Percentiles rank a stretch among this genome's conserved stretches.
Evolutionary conservation across 1,140 invertebrate species (phyloP).

Genomic region (Hirudo medicinalis): DNA sequence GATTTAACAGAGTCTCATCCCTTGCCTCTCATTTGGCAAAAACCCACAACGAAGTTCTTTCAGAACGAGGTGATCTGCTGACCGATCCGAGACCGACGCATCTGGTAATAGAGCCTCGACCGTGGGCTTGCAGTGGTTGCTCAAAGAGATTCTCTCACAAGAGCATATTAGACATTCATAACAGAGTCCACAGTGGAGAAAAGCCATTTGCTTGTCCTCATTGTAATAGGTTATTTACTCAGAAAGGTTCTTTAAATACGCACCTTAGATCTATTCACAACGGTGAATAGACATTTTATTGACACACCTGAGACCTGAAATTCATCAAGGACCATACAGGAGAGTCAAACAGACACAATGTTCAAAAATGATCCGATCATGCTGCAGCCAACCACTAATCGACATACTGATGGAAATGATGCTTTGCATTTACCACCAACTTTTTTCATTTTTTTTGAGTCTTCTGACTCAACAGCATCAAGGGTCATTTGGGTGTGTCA

Average conservation of each 20-base stretch:
- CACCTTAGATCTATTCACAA: slow-evolving; percentile 35
- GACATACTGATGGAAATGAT: no score
- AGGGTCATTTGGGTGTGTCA: no score
- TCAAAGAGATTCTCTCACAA: neutral
- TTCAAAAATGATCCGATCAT: no score
- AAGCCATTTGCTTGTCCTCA: slow-evolving; percentile 25
- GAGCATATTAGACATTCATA: slow-evolving; percentile 33
- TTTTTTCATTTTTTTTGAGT: no score
- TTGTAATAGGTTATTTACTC: slow-evolving; percentile 88
- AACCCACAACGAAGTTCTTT: slow-evolving; percentile 62
- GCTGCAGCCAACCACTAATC: no score
- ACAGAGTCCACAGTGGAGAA: slow-evolving; percentile 28
- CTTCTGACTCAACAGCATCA: no score
- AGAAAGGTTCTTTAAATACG: slow-evolving; percentile 49
- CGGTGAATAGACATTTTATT: neutral
- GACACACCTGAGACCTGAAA: no score
- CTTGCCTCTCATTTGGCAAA: slow-evolving; percentile 42
- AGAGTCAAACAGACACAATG: no score
- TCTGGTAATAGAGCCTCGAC: slow-evolving; percentile 84
- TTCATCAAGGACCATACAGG: no score
- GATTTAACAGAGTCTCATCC: neutral
- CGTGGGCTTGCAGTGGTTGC: slow-evolving; percentile 47
- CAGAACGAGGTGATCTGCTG: neutral
- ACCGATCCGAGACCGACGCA: slow-evolving; percentile 59
- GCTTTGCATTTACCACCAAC: no score